Percentiles rank a stretch among this genome's conserved stretches.
Conservation (phyloP, 1,140 invertebrate genomes). For the Archegozetes longisetosus region DNA sequence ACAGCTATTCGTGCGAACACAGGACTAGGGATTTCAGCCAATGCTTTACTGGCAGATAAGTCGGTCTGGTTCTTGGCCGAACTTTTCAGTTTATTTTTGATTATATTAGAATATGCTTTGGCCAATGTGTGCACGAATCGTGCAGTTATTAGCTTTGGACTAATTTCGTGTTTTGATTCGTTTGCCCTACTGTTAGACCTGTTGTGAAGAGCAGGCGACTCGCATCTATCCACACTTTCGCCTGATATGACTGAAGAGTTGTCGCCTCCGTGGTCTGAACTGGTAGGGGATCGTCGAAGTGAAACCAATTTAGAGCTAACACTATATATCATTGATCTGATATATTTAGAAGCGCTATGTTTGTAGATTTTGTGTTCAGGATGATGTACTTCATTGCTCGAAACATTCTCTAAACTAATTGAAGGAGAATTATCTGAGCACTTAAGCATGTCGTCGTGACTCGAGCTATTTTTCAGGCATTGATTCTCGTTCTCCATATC, state of each 20-base stretch:
- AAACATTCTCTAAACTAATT: conserved; percentile 29
- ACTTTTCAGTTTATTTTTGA: conserved; percentile 27
- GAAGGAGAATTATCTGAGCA: conserved; percentile 27
- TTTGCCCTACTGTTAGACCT: no score
- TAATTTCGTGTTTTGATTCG: conserved; percentile 18
- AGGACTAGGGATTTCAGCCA: neutral
- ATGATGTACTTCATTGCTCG: conserved; percentile 37
- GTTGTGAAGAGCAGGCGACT: neutral
- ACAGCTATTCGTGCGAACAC: neutral
- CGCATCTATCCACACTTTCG: neutral
- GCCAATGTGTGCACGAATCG: conserved; percentile 25
- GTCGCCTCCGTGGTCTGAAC: neutral
- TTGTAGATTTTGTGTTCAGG: conserved; percentile 60
- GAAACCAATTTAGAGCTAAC: conserved; percentile 25
- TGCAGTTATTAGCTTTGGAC: conserved; percentile 14
- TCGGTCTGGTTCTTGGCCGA: neutral
- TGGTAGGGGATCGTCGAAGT: conserved; percentile 10
- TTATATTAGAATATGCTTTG: conserved; percentile 27
- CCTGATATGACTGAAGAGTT: neutral
- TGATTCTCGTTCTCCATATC: conserved; percentile 34
- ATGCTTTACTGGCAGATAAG: neutral
- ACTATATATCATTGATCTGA: conserved; percentile 31
- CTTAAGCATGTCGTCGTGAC: conserved; percentile 23
- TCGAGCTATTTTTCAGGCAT: no score
- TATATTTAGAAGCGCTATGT: conserved; percentile 31